A percentile compares a stretch with the other conserved stretches of the same genome.
phyloP scores from a whole-genome alignment of 2,113 vertebrate genomes.

The Pseudolaguvia tuberculata region DNA sequence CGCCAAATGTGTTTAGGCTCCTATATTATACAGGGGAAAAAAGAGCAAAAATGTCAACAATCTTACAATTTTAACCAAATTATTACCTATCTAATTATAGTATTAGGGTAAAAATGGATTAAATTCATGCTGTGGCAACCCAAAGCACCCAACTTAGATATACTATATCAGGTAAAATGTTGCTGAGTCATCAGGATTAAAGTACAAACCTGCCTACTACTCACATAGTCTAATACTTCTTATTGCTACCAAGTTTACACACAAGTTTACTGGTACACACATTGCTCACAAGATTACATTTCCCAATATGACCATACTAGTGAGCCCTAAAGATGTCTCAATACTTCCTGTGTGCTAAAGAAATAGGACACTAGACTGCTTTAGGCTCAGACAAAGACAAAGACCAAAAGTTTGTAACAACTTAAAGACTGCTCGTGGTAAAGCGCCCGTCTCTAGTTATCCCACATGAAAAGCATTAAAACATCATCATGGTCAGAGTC shows the following conservation, averaged over 20 bases:
- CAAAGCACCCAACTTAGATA: neutral
- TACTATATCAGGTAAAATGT: neutral
- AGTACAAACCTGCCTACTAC: neutral
- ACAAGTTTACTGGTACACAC: neutral
- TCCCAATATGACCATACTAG: neutral
- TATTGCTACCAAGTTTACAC: too few species aligned
- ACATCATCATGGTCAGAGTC: neutral
- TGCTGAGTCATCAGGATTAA: neutral
- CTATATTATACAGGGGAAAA: constrained; percentile 34
- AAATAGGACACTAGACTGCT: neutral
- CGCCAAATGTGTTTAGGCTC: constrained; percentile 53
- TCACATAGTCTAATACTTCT: neutral
- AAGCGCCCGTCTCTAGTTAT: neutral
- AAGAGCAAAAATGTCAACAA: neutral
- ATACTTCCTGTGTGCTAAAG: neutral
- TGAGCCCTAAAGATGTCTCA: neutral
- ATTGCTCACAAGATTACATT: neutral
- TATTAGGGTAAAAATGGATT: neutral
- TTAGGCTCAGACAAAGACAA: neutral
- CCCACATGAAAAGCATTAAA: too few species aligned
- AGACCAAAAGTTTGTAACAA: neutral
- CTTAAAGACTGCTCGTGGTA: neutral
- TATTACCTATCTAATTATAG: neutral
- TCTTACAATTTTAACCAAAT: neutral
- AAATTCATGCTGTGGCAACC: neutral